Evolutionary conservation across 2,797 vertebrate genomes (phyloP).

Genomic region (Mycteria americana): DNA sequence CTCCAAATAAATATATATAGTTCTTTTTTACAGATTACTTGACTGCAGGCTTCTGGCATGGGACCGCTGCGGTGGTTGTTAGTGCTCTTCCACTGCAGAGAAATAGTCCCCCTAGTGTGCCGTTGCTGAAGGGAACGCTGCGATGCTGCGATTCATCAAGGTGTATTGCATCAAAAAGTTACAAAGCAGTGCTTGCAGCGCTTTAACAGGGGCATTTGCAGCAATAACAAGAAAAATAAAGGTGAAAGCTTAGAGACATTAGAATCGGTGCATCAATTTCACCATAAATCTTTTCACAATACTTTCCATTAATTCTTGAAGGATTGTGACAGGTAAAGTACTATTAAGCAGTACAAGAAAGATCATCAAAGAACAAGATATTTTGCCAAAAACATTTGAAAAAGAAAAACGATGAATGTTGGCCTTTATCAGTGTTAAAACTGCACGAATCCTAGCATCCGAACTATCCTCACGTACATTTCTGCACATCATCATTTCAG

Average conservation of each 20-base stretch:
- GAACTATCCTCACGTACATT: fast-evolving
- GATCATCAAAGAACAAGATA: background rate
- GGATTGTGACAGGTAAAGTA: background rate
- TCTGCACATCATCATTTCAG: background rate
- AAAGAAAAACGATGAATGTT: background rate
- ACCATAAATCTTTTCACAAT: background rate
- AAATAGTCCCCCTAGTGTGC: slow-evolving; percentile 42
- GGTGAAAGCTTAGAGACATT: background rate
- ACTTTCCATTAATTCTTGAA: background rate
- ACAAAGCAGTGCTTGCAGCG: background rate
- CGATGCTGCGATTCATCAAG: background rate
- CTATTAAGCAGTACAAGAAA: background rate
- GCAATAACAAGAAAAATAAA: background rate
- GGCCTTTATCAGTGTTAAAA: background rate
- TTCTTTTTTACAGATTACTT: background rate
- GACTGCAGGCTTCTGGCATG: background rate
- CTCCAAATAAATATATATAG: background rate
- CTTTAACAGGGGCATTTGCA: background rate
- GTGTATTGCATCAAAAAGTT: background rate
- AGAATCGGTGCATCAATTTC: background rate
- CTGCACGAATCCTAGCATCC: background rate
- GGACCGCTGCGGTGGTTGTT: no score
- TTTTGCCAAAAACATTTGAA: background rate
- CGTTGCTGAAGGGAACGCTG: background rate
- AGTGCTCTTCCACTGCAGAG: background rate